Evolutionary conservation across 2,113 vertebrate genomes (phyloP).

Genomic region (Cyphomyrus plagiostoma): DNA sequence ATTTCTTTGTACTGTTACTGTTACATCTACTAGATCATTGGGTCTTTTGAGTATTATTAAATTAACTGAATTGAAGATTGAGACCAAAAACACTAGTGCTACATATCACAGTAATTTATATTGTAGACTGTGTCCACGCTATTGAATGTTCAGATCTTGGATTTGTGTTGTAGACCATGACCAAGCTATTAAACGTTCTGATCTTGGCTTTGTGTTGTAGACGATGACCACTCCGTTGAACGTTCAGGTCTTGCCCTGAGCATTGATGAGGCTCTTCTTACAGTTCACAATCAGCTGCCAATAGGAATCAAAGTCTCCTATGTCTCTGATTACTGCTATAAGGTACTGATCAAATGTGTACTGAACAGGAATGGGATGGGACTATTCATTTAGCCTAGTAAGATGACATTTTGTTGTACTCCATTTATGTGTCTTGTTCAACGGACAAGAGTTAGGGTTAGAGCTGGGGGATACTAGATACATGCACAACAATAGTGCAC

Average conservation of each 20-base stretch:
- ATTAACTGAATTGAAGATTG: not conserved
- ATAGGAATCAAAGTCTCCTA: constrained; percentile 49
- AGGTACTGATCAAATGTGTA: constrained; percentile 44
- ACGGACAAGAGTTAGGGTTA: not conserved
- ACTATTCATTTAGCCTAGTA: not conserved
- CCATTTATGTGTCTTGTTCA: not conserved
- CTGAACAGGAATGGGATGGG: not conserved
- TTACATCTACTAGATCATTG: not conserved
- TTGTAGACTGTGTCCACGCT: not conserved
- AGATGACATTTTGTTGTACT: not conserved
- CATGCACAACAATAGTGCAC: not conserved
- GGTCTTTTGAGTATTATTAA: not conserved
- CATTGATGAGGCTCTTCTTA: constrained; percentile 60
- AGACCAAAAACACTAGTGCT: not conserved
- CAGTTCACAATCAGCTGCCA: constrained; percentile 51
- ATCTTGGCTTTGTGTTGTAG: not conserved
- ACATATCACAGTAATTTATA: not conserved
- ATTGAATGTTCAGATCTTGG: not conserved
- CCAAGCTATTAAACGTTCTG: not conserved
- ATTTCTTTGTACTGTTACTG: not conserved
- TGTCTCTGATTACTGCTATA: constrained; percentile 61
- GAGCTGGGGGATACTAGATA: not conserved
- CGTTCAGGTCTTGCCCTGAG: constrained; percentile 31
- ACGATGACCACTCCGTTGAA: not conserved
- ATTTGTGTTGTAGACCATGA: not conserved